Conservation (phyloP, 2,113 vertebrate genomes). For the Leucopsar rothschildi region DNA sequence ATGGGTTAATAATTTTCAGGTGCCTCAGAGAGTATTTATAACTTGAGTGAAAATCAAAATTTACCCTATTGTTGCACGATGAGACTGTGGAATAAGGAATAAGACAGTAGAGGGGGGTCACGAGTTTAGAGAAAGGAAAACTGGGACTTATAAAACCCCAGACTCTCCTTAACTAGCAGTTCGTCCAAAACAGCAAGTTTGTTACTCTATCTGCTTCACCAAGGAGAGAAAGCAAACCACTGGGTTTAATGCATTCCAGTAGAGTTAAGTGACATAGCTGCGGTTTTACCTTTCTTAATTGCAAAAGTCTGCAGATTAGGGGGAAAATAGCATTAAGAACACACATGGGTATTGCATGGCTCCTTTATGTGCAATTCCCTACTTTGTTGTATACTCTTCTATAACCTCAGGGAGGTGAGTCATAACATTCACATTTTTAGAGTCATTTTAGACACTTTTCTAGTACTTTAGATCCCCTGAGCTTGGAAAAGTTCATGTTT, state of each 20-base stretch:
- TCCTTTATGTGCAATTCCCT: not conserved
- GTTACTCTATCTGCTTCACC: not conserved
- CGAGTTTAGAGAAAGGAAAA: not conserved
- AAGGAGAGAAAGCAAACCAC: not conserved
- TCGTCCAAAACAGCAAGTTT: not conserved
- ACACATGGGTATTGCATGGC: not conserved
- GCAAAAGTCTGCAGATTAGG: not conserved
- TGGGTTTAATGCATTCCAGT: not conserved
- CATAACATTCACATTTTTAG: not conserved
- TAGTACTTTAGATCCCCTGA: not conserved
- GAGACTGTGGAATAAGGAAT: not conserved
- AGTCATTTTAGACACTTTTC: not conserved
- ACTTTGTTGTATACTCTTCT: not conserved
- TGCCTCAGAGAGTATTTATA: not conserved
- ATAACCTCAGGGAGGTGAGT: not conserved
- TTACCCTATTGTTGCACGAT: not conserved
- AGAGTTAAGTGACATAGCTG: not conserved
- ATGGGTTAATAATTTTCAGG: not conserved
- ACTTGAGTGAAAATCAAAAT: not conserved
- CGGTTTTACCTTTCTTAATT: not conserved
- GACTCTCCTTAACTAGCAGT: not conserved
- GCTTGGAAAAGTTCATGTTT: not conserved
- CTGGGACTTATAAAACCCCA: not conserved
- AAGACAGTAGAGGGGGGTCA: not conserved
- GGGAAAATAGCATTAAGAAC: not conserved